Base-by-base conservation (phyloP, 1,140 invertebrate genomes). In the Orchesella cincta region DNA sequence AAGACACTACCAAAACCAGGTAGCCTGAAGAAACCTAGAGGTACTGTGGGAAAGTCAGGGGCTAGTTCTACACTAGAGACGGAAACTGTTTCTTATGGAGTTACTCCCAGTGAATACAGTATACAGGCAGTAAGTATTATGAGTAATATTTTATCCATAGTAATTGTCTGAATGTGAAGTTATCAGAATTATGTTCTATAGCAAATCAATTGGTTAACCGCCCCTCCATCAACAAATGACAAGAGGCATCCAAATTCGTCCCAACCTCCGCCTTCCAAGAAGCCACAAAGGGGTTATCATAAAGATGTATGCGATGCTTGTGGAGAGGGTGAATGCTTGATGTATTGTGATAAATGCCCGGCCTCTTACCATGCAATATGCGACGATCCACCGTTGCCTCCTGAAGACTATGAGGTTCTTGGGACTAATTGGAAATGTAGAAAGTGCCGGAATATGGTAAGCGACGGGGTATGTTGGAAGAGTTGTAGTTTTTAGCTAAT, bases 301-400 rank as follows among this genome's bases (percentile, higher is more conserved):
- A 3, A 23, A 28, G 71, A 73, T 16, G 71, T 73, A 39, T 73
- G 71, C 26, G 71, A 73, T n/a, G 71, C 71, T 39, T 73, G 71
- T 46, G 71, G 71, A n/a, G 71, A 73, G 16, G 28, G 34, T 20
- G 71, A 51, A 14, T 36, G 28, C 26, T n/a, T 73, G 3, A 73
- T 73, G 71, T 51, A 46, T 26, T 73, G 71, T 73, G 39, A 36
- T 51, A 51, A 73, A 35, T 73, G 71, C 26, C 34, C 71, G 36
- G 16, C 39, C 2, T 14, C 71, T 12, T 73, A 73, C 29, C 71
- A 73, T 46, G 35, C 71, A n/a, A 51, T 73, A 14, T 73, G 71
- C 26, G 71, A 73, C 29, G 71, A 73, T 28, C 71, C 71, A 5
- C 71, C 71, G 8, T 16, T 73, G 34, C 71, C 71, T 20, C 36